Base-by-base conservation (phyloP, 64 coral and sea anemone species). In the Astreopora myriophthalma region DNA sequence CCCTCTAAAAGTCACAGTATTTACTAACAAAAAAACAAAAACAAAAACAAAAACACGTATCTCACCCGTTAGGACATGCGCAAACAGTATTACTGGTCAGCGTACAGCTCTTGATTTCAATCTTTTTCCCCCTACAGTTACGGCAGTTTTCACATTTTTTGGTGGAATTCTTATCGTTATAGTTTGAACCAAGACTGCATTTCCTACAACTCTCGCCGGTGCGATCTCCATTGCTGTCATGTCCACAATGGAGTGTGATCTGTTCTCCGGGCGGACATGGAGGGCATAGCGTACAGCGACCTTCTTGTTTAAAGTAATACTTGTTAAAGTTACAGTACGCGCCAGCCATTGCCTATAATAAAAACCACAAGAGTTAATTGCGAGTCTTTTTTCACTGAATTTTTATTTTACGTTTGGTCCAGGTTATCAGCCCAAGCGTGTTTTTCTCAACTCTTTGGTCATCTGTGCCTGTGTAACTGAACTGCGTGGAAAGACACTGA, bases 51-150 rank as follows among this genome's bases (percentile, higher is more conserved):
- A n/a, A n/a, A n/a, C n/a, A 73, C 2, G n/a, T 12, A 38, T 65
- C 79, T 65, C 38, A 83, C 79, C 79, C 79, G n/a, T 37, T 13
- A 3, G 79, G 79, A 83, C 79, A 83, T 38, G 19, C 22, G 22
- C 79, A 83, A 20, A 83, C 79, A 24, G 79, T 60, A 25, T 83
- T 37, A 37, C 31, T 83, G 2, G 20, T 83, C 55, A 16, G 8
- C 2, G 55, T 64, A 24, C 79, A 83, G 8, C 17, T 0, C 34
- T 13, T 16, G 33, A 34, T 17, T 20, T 39, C 28, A 24, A 83
- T 24, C 34, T 83, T 63, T 9, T 30, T 17, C 5, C 13, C 8
- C 2, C 2, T 23, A 17, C 79, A 83, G 20, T 0, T 8, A 20
- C 36, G 79, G 30, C 79, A 83, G 8, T 5, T 24, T 36, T 9